Evolutionary conservation across 2,797 vertebrate genomes (phyloP).

Genomic region (Agapornis canus): DNA sequence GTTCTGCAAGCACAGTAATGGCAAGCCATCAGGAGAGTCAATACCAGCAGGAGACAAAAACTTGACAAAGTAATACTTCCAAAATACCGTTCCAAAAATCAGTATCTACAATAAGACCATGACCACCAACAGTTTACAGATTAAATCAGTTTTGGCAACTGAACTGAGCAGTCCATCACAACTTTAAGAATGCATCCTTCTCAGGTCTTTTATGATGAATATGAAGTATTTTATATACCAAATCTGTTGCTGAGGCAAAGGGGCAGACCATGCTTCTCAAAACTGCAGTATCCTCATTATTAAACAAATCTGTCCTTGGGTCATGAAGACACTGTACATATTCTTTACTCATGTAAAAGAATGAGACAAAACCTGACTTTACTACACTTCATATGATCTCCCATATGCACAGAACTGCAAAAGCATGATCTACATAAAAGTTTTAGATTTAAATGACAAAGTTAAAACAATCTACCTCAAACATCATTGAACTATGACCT

Average conservation of each 20-base stretch:
- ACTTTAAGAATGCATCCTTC: not conserved
- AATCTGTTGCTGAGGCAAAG: not conserved
- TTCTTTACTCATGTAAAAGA: not conserved
- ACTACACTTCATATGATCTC: not conserved
- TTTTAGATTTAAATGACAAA: not conserved
- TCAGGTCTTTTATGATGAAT: not conserved
- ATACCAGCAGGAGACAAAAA: not conserved
- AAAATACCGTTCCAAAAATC: not conserved
- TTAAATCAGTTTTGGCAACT: not conserved
- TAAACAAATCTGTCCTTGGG: not conserved
- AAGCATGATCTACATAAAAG: not conserved
- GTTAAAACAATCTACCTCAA: not conserved
- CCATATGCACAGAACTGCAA: not conserved
- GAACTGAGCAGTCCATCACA: not conserved
- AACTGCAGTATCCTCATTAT: not conserved
- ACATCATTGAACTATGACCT: not conserved
- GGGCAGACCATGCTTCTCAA: not conserved
- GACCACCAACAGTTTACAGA: not conserved
- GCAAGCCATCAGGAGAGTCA: not conserved
- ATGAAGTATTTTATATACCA: not conserved
- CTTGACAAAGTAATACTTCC: not conserved
- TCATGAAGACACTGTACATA: not conserved
- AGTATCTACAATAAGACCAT: not conserved
- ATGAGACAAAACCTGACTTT: not conserved
- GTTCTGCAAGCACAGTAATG: slow-evolving; percentile 75